Evolutionary conservation across 2,113 vertebrate species (phyloP), one percentile per base, ranked within the genome.

Genomic region (Nothocercus julius): DNA sequence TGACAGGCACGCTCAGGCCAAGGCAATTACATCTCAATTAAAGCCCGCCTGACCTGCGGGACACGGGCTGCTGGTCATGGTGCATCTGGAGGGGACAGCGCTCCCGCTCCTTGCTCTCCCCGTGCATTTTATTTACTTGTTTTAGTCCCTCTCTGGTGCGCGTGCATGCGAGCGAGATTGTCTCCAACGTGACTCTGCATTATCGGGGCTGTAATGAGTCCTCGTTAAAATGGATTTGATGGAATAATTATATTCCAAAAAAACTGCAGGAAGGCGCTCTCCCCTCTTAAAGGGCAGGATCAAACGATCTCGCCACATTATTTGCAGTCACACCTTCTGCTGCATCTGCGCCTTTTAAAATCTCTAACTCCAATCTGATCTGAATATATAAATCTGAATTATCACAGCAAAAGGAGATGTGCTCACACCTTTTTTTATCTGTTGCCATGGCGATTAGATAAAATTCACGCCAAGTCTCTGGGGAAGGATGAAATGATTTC

Each of bases 301-400:
- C 97, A 96, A 97, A 97, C 96, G 97, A 96, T 97, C 93, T 97
- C 92, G 93, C 96, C 96, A 96, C 96, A 95, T 96, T 98, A 98
- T 98, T 98, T 98, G 97, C 97, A 96, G 96, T 96, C 97, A 88
- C 95, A 97, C 97, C 96, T 97, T 97, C 97, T 98, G 96, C 96
- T 96, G 97, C 96, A 98, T 98, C 97, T 97, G 97, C 93, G 97
- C 97, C 98, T 96, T 98, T 98, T 97, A 98, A 98, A 98, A 98
- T 96, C 97, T 97, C 97, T 93, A 96, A 98, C 98, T 98, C 98
- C 98, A 97, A 98, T 98, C 98, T 98, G 98, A 98, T 98, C 98
- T 98, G 98, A 98, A 98, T 98, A 98, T 98, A 98, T 98, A 98
- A 98, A 98, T 98, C 98, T 98, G 98, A 98, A 98, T 98, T 98